Base-by-base conservation (phyloP, 2,113 vertebrate genomes). In the Euleptes europaea region DNA sequence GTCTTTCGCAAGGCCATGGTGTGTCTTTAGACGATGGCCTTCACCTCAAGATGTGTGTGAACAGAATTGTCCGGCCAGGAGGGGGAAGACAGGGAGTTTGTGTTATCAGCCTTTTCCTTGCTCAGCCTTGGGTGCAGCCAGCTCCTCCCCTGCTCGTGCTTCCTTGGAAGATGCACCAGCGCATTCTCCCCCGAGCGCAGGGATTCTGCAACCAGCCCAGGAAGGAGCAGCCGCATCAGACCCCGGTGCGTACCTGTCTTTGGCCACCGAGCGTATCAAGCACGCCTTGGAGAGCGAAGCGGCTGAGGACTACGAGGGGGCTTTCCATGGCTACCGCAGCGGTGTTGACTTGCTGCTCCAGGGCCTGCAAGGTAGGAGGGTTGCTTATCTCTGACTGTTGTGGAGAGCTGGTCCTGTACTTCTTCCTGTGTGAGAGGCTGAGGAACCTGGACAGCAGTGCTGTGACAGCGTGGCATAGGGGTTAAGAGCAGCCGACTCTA, bases 261-360 rank as follows among this genome's bases (percentile, higher is more conserved):
- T 83, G 33, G 95, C 95, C 71, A 95, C 96, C 1, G 95, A 96
- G 57, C 94, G 97, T 65, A 96, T 97, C 78, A 92, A 94, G 40
- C 91, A 92, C 65, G 98, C 98, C 44, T 94, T 98, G 70, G 92
- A 86, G 57, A 90, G 93, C 0, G 95, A 96, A 84, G 89, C 89
- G 6, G 87, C 90, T 1, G 92, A 90, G 0, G 91, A 94, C 73
- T 95, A 94, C 33, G 38, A 92, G 10, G 87, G 80, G 0, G 95
- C 95, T 0, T 93, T 96, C 71, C 84, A 78, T n/a, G 92, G 92
- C 69, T 98, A 98, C 94, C 94, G 96, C 89, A 94, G 94, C 0
- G 98, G 97, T 0, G 98, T 98, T 54, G 97, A 97, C 33, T 90
- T 97, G 63, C 93, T 98, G 82, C 97, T 98, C 78, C 96, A 94